Evolutionary conservation across 2,888 invertebrate species (phyloP), one percentile per base, ranked within the genome.

Genomic region (Kuschelorhynchus macadamiae): DNA sequence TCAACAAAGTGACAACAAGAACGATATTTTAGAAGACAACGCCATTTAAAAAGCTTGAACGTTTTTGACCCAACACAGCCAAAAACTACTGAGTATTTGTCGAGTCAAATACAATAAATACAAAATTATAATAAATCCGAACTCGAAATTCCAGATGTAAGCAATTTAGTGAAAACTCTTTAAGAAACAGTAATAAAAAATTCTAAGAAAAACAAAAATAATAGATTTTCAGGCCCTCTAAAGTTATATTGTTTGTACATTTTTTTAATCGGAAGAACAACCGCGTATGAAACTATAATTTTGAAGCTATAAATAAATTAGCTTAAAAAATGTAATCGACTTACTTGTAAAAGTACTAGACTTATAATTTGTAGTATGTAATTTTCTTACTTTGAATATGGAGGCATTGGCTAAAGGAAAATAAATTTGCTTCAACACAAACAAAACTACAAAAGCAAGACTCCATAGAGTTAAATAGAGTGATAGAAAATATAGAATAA

Each of bases 261-360:
- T 1, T 55, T 55, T 55, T 20, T 55, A 39, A 55, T n/a, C 1
- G 2, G 39, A 9, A 39, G 55, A 18, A 36, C 39, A 11, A 14
- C 32, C 9, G 50, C 50, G 11, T 55, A 55, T 42, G 21, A 55
- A 42, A 55, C 55, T 5, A 36, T 55, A 46, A 46, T n/a, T 46
- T 46, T 20, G 46, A 46, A 3, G 46, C 46, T 3, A 46, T 46
- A 7, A 16, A 46, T 12, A 46, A 46, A n/a, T n/a, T n/a, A n/a
- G n/a, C n/a, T n/a, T n/a, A n/a, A n/a, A n/a, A n/a, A 14, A 18
- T 46, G 21, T 46, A 5, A 46, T 17, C 46, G 2, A 17, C 17
- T 18, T 46, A 16, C 11, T 5, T 46, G 4, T 46, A 46, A 16
- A 9, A 18, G 11, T 46, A 46, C 4, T 9, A 46, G 46, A 17